Evolutionary conservation across 2,113 vertebrate genomes (phyloP), one percentile per base, ranked within the genome.

Genomic region (Siphamia tubifer): DNA sequence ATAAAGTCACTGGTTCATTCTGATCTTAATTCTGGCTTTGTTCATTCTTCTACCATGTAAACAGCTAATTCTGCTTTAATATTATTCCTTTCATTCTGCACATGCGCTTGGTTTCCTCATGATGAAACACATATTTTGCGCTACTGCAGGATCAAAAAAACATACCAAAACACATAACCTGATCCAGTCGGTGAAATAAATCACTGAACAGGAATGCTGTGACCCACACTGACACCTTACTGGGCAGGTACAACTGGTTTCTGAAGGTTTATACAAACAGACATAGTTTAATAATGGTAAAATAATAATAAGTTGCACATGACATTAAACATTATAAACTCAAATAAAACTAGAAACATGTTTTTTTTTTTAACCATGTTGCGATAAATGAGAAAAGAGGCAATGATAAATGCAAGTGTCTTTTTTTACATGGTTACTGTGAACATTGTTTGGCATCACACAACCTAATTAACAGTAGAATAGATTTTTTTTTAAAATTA

Each of bases 201-300:
- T n/a, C 27, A 31, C 11, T 12, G 15, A 24, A 34, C 2, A 48
- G 34, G 48, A 68, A 43, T 20, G 24, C 32, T 25, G 25, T 1
- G 11, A 20, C 4, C 13, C 8, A 6, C 5, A 1, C 12, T 20
- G 40, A 45, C 21, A 67, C 67, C 67, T 19, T 23, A 57, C 53
- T 27, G 7, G 21, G 67, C 83, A 31, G 48, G 86, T 73, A 67
- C 0, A 23, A 1, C 25, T 4, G 20, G 81, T 74, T 87, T 67
- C 15, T 62, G 15, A 16, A 16, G 16, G 23, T 60, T 73, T 61
- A 1, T 53, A 28, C 13, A 35, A 9, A 17, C n/a, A 42, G 27
- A 5, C 0, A 1, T 13, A 10, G 2, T 4, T 8, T 6, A 4
- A 25, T 23, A 13, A 43, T 4, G 44, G 20, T 1, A 6, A 8